Conservation (phyloP, 2,113 vertebrate species). For the Prionailurus bengalensis region DNA sequence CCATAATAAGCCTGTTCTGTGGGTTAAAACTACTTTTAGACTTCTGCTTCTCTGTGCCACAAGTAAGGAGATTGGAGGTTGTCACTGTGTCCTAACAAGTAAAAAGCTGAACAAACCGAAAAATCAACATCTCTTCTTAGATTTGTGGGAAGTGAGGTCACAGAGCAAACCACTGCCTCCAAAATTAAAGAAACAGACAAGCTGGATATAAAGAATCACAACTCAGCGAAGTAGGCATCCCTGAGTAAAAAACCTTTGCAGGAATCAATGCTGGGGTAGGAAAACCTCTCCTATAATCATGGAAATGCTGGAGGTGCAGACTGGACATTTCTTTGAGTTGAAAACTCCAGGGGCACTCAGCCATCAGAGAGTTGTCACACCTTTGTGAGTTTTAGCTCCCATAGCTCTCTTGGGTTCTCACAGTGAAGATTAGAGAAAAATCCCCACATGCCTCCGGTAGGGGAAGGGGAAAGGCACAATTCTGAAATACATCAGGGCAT, state of each 20-base stretch:
- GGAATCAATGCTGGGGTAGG: neutral
- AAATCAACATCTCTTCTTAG: neutral
- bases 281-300: neutral
- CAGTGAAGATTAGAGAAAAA: neutral
- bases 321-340: neutral
- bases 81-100: neutral
- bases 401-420: neutral
- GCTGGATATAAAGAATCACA: neutral
- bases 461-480: neutral
- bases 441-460: neutral
- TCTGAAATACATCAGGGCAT: neutral
- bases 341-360: neutral
- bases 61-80: neutral
- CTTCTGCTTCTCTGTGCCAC: neutral
- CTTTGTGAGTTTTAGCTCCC: neutral
- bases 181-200: neutral
- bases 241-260: neutral
- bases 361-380: neutral
- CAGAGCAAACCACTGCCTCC: neutral
- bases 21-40: neutral
- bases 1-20: neutral
- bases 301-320: neutral
- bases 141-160: neutral
- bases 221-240: neutral
- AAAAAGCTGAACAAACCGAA: neutral